Evolutionary conservation across 2,113 vertebrate genomes (phyloP).

Genomic region (Myiozetetes cayanensis): DNA sequence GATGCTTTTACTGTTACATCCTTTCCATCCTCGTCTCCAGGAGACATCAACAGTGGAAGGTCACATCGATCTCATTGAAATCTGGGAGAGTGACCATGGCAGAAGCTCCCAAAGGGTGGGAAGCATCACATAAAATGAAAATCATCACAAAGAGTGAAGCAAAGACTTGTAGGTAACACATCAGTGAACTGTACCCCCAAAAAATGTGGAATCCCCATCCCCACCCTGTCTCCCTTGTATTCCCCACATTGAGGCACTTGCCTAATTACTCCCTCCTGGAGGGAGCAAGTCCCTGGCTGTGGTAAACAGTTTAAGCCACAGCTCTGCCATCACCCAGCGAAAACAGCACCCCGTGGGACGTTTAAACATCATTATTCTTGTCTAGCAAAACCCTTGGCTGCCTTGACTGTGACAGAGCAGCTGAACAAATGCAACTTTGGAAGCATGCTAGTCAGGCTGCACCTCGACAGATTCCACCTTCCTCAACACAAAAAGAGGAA

Average conservation of each 20-base stretch:
- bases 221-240: background rate
- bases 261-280: background rate
- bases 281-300: background rate
- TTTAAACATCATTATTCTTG: background rate
- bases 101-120: background rate
- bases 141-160: background rate
- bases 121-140: background rate
- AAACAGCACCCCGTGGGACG: accelerated
- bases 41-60: background rate
- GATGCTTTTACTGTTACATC: background rate
- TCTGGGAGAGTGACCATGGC: background rate
- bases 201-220: background rate
- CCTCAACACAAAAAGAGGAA: background rate
- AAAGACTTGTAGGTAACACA: background rate
- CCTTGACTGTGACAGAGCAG: background rate
- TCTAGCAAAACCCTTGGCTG: background rate
- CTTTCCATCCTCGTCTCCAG: background rate
- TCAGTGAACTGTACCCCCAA: accelerated
- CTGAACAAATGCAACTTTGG: background rate
- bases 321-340: background rate
- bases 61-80: background rate
- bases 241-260: background rate
- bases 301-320: background rate
- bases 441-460: background rate
- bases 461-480: background rate